phyloP scores from a whole-genome alignment of 2,888 invertebrate genomes.

The Polyploca ridens region DNA sequence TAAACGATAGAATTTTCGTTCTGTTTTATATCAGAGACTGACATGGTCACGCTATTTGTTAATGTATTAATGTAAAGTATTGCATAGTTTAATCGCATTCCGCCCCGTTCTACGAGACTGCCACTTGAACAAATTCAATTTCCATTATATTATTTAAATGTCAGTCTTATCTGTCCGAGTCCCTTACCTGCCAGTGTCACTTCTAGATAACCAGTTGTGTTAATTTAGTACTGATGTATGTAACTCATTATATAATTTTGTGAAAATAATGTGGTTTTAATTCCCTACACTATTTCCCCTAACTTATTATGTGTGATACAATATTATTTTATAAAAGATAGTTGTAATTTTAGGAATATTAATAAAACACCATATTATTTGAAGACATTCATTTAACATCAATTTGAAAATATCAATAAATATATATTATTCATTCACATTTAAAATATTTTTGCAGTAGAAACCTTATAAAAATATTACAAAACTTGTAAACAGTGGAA shows the following conservation, averaged over 20 bases:
- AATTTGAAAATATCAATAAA: neutral
- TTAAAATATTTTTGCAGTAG: neutral
- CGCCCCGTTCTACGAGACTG: constrained; percentile 9
- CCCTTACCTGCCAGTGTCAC: constrained; percentile 36
- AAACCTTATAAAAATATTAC: neutral
- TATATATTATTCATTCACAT: neutral
- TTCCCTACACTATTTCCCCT: neutral
- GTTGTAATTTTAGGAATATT: no score
- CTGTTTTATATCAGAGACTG: neutral
- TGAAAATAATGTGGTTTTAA: constrained; percentile 43
- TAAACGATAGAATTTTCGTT: neutral
- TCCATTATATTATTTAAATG: neutral
- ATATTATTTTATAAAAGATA: no score
- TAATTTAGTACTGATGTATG: constrained; percentile 49
- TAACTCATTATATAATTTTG: constrained; percentile 65
- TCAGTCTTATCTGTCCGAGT: constrained; percentile 20
- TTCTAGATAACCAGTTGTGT: constrained; percentile 44
- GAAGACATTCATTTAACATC: neutral
- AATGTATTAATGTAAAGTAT: neutral
- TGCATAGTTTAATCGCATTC: constrained; percentile 11
- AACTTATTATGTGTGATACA: no score
- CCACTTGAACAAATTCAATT: constrained; percentile 3
- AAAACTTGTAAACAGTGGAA: neutral
- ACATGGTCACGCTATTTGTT: neutral
- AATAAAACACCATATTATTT: neutral